Conservation (phyloP, 2,113 vertebrate species). For the Phalacrocorax aristotelis region DNA sequence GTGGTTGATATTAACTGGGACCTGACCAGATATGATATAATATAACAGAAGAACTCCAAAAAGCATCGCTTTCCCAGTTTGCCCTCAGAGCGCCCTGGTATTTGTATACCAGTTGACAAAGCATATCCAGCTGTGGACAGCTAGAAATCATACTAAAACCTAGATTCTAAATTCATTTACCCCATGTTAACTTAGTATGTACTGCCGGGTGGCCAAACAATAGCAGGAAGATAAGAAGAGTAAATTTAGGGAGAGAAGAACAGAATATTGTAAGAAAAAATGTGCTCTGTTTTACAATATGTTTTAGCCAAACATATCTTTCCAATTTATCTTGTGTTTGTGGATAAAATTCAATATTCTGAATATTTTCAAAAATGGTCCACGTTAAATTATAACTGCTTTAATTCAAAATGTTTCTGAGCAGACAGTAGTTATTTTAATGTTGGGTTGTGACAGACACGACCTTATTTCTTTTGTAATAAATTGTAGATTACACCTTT, state of each 20-base stretch:
- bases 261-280: not conserved
- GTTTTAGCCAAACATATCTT: not conserved
- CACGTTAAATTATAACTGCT: not conserved
- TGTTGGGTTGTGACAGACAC: not conserved
- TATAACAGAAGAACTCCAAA: not conserved
- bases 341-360: not conserved
- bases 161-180: not conserved
- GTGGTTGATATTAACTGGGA: not conserved
- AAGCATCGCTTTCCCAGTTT: not conserved
- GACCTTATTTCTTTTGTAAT: slow-evolving; percentile 32
- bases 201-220: not conserved
- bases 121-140: not conserved
- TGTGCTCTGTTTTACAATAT: not conserved
- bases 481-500: slow-evolving; percentile 36
- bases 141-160: not conserved
- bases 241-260: not conserved
- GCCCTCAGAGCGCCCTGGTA: not conserved
- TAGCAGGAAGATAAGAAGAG: not conserved
- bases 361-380: not conserved
- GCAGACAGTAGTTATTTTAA: slow-evolving; percentile 14
- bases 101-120: not conserved
- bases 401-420: slow-evolving; percentile 24
- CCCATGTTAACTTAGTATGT: not conserved
- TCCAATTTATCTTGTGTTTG: not conserved
- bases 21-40: not conserved